phyloP scores from a whole-genome alignment of 2,113 vertebrate species.

The Toxotes jaculatrix region DNA sequence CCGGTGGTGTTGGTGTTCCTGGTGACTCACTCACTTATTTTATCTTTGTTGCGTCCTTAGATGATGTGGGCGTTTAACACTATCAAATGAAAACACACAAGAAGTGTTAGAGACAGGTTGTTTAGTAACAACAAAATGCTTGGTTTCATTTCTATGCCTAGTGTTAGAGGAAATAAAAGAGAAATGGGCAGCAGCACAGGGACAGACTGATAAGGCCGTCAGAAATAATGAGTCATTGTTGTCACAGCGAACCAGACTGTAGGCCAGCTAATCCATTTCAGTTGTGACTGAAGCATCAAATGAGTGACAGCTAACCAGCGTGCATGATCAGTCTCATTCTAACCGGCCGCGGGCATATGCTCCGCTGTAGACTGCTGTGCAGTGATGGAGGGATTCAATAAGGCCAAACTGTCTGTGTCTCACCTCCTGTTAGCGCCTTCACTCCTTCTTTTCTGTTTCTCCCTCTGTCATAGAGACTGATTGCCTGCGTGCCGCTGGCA shows the following conservation, averaged over 20 bases:
- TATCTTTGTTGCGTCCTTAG: constrained; percentile 13
- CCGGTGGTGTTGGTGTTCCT: not conserved
- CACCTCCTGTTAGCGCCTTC: constrained; percentile 40
- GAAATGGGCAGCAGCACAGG: not conserved
- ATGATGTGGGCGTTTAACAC: constrained; percentile 32
- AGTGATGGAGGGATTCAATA: constrained; percentile 64
- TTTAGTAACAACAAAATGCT: constrained; percentile 10
- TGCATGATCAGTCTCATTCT: constrained; percentile 33
- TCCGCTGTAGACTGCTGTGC: not conserved
- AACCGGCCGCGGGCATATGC: constrained; percentile 32
- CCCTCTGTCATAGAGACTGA: constrained; percentile 48
- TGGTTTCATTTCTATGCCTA: not conserved
- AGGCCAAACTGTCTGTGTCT: constrained; percentile 38
- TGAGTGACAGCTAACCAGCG: constrained; percentile 25
- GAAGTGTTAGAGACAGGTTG: constrained; percentile 5
- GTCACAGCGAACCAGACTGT: constrained; percentile 23
- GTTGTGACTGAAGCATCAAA: constrained; percentile 34
- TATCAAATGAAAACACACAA: constrained; percentile 5
- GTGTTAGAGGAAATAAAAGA: not conserved
- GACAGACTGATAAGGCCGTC: constrained; percentile 12
- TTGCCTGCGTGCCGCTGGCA: constrained; percentile 29
- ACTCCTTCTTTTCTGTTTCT: constrained; percentile 29
- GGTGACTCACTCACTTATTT: constrained; percentile 47
- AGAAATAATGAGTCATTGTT: constrained; percentile 16
- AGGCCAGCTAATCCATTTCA: constrained; percentile 38